Base-by-base conservation (phyloP, 2,113 vertebrate species). In the Ailuropoda melanoleuca region DNA sequence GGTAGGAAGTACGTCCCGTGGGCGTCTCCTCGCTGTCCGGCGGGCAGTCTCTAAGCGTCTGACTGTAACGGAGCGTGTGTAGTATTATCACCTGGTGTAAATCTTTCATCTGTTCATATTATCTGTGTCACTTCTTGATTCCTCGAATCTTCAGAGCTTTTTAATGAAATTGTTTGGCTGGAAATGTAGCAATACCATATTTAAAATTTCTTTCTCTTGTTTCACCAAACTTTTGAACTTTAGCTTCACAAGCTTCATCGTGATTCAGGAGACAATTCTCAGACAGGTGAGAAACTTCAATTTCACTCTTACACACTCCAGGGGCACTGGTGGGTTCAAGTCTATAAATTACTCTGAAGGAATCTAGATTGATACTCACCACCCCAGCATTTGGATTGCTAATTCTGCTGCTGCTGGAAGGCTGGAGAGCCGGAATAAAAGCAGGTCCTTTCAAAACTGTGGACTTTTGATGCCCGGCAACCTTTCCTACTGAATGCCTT, bases 201-300 rank as follows among this genome's bases (percentile, higher is more conserved):
- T 96, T 81, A 50, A 96, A 97, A 86, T 60, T 0, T 93, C 60
- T 97, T 70, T 97, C 37, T 98, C 34, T 98, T 92, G 5, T 95
- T 91, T 88, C 81, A 55, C 78, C 98, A 96, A 97, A 95, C 68
- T 91, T 97, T 86, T 74, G 70, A 74, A 94, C 97, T 96, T 97
- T 98, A 99, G 99, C 98, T 99, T 93, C 98, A 98, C 98, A 99
- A 99, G 98, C 97, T 98, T 97, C 99, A 98, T 95, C 98, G 86
- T 97, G 99, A 99, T 58, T 97, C 99, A 34, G 99, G 98, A 97
- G 99, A 99, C 92, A 99, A 98, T 97, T 98, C 99, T 95, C 99
- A 99, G 72, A 98, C 99, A 99, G 99, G 99, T 99, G 96, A 98
- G 98, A 98, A 74, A 39, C 26, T 88, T 13, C 8, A 0, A 14